Evolutionary conservation across 2,888 invertebrate genomes (phyloP).

Genomic region (Tenthredo livida): DNA sequence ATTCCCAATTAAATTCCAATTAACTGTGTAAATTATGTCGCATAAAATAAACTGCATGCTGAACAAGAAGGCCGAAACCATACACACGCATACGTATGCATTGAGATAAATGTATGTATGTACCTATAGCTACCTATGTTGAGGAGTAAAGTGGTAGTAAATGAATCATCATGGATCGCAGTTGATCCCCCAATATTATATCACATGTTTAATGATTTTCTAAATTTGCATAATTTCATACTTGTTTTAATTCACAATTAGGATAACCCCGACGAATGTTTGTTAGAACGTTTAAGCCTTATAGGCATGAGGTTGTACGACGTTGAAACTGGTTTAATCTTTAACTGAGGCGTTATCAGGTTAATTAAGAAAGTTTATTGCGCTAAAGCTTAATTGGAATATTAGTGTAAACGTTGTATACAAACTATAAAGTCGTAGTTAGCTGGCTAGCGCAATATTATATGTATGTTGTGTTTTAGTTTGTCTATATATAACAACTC

Average conservation of each 20-base stretch:
- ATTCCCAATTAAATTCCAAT: conserved; percentile 39
- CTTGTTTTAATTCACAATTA: not conserved
- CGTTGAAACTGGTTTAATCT: conserved; percentile 31
- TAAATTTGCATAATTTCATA: not conserved
- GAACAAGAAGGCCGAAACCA: not conserved
- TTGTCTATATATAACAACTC: not conserved
- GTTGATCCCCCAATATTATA: not conserved
- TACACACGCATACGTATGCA: not conserved
- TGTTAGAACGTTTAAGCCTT: not conserved
- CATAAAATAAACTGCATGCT: not conserved
- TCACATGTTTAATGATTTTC: not conserved
- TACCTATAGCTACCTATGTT: too few species aligned
- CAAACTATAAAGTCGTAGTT: conserved; percentile 30
- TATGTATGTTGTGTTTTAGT: conserved; percentile 16
- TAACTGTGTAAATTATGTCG: not conserved
- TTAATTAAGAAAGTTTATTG: conserved; percentile 42
- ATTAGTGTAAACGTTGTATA: conserved; percentile 33
- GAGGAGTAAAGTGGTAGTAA: not conserved
- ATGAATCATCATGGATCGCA: not conserved
- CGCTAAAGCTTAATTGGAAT: conserved; percentile 29
- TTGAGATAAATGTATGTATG: not conserved
- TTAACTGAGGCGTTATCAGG: conserved; percentile 31
- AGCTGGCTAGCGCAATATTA: conserved; percentile 8
- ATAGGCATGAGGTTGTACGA: not conserved
- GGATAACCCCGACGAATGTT: conserved; percentile 28